Evolutionary conservation across 2,113 vertebrate genomes (phyloP).

Genomic region (Catharus minimus): DNA sequence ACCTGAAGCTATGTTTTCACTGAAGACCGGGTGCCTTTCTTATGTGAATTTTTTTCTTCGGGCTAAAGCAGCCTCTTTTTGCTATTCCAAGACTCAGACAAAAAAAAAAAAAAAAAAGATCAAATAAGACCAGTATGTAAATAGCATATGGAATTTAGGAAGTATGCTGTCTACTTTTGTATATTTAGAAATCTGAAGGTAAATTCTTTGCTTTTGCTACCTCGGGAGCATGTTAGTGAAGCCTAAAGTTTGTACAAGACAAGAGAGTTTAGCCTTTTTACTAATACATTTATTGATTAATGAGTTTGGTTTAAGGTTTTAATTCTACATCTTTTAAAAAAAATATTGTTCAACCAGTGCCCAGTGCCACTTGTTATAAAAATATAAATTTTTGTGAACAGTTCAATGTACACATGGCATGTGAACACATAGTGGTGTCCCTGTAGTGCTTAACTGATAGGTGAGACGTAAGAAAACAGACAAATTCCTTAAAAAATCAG

Average conservation of each 20-base stretch:
- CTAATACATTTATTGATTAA: background rate
- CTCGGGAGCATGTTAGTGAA: background rate
- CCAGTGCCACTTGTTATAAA: background rate
- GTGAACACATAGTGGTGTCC: background rate
- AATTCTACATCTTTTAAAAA: background rate
- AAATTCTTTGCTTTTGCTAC: background rate
- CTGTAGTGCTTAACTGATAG: background rate
- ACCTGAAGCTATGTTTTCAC: background rate
- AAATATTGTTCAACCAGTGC: background rate
- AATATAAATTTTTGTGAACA: background rate
- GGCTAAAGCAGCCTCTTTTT: background rate
- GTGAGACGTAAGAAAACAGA: background rate
- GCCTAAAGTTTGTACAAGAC: background rate
- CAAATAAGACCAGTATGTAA: background rate
- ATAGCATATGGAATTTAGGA: background rate
- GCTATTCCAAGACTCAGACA: background rate
- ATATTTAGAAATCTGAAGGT: background rate
- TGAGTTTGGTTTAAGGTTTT: background rate
- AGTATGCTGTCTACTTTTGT: background rate
- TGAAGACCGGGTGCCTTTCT: background rate
- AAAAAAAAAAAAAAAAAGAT: background rate
- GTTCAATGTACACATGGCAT: background rate
- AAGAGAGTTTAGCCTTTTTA: background rate
- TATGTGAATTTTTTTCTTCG: background rate
- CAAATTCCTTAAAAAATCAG: background rate